Evolutionary conservation across 2,113 vertebrate species (phyloP), one percentile per base, ranked within the genome.

Genomic region (Calyptommatus sinebrachiatus): DNA sequence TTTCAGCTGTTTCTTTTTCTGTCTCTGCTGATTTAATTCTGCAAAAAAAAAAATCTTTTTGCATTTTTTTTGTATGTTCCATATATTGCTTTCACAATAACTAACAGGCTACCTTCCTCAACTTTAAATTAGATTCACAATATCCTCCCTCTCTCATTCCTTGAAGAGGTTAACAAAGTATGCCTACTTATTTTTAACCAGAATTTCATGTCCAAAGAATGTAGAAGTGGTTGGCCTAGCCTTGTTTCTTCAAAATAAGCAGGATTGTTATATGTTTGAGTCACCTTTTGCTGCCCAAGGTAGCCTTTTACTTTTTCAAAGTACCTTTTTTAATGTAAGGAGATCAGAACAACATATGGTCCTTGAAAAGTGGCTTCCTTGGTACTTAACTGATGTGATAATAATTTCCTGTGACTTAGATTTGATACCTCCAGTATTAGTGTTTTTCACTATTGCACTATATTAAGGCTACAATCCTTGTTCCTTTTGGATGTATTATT

Each of bases 361-460:
- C 72, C 87, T 90, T 80, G 79, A 90, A 72, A 81, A 85, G 79
- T 89, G 88, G 83, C 66, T 83, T 92, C 86, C 69, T 45, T 70
- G 88, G 73, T 88, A 77, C 78, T 94, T 93, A 93, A 86, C 78
- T 74, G 88, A 68, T 73, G 63, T 78, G 82, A 31, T 86, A 89
- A 89, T 87, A 89, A 93, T 93, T 95, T 93, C 92, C 90, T 90
- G 89, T 87, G 88, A 87, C 90, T 94, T 93, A 89, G 66, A 89
- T 81, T 66, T 91, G 84, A 93, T 91, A 83, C 22, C 16, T 2
- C 72, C 88, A 89, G 82, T 86, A 88, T 88, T 88, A 90, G 86
- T 74, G 61, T 86, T 92, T 92, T 87, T 77, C 91, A 90, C 88
- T 85, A 88, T 86, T 90, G 83, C 18, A 46, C 46, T 79, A 31